These are phyloP conservation scores for Sericinus montela DNA, from an alignment of 2,888 invertebrate species.

Conservation along the genomic window DNA sequence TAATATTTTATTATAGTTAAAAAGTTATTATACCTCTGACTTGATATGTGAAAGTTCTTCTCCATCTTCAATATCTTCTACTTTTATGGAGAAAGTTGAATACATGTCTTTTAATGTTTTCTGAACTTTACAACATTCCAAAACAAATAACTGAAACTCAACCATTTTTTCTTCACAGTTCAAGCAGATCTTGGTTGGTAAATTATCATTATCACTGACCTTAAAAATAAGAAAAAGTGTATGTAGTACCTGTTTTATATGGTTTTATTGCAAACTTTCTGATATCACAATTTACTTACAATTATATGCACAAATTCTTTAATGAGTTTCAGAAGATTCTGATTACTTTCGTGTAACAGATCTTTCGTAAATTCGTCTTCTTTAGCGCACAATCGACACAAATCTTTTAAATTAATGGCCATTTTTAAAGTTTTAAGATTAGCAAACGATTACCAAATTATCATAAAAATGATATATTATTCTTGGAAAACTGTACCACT, in stretches of 20 bases:
- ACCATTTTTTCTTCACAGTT: slow-evolving; percentile 70
- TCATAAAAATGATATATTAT: too few species aligned
- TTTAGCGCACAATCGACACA: slow-evolving; percentile 68
- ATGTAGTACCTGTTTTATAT: too few species aligned
- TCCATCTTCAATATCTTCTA: slow-evolving; percentile 38
- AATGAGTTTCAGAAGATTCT: slow-evolving; percentile 54
- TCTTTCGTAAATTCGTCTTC: slow-evolving; percentile 62
- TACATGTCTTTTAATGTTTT: slow-evolving; percentile 48
- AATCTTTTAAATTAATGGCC: slow-evolving; percentile 39
- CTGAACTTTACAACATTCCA: slow-evolving; percentile 65
- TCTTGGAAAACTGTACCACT: too few species aligned
- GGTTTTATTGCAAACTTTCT: too few species aligned
- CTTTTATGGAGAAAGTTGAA: slow-evolving; percentile 42
- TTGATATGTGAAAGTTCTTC: slow-evolving; percentile 1
- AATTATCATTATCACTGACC: slow-evolving; percentile 54
- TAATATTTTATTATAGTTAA: background rate
- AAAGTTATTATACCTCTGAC: background rate
- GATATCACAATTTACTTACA: slow-evolving; percentile 39
- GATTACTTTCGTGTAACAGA: slow-evolving; percentile 56
- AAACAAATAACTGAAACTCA: slow-evolving; percentile 63
- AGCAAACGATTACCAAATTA: slow-evolving; percentile 2
- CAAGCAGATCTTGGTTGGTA: slow-evolving; percentile 63
- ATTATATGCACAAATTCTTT: slow-evolving; percentile 60
- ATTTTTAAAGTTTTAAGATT: slow-evolving; percentile 12
- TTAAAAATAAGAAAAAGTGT: slow-evolving; percentile 27